phyloP scores from a whole-genome alignment of 2,113 vertebrate genomes.

The Sinocyclocheilus rhinocerous region DNA sequence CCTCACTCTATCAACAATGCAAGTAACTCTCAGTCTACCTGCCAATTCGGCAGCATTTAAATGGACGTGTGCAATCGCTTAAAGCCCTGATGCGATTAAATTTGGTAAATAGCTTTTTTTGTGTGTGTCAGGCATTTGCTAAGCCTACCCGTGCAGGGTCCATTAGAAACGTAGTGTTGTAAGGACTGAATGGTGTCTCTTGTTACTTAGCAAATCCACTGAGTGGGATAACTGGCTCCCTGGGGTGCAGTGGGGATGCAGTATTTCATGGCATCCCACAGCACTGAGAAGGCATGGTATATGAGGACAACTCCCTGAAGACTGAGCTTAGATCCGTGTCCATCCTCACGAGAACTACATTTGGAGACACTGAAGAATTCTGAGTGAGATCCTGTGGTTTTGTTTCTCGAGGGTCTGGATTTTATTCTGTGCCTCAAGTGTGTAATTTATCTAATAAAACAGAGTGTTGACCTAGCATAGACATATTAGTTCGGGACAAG shows the following conservation, averaged over 20 bases:
- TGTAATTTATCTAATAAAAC: not conserved
- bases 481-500: slow-evolving; percentile 12
- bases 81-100: slow-evolving; percentile 29
- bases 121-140: slow-evolving; percentile 20
- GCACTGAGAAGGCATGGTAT: not conserved
- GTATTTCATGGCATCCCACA: slow-evolving; percentile 7
- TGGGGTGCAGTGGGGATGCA: not conserved
- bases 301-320: not conserved
- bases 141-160: slow-evolving; percentile 27
- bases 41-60: slow-evolving; percentile 23
- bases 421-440: not conserved
- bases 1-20: not conserved
- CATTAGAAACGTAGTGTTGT: slow-evolving; percentile 35
- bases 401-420: not conserved
- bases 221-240: slow-evolving; percentile 39
- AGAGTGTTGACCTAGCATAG: not conserved
- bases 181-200: slow-evolving; percentile 43
- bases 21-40: slow-evolving; percentile 16
- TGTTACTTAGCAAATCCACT: slow-evolving; percentile 43
- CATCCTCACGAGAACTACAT: not conserved
- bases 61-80: slow-evolving; percentile 7
- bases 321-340: not conserved
- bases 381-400: not conserved
- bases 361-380: not conserved
- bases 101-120: slow-evolving; percentile 38